Conservation (phyloP, 2,888 invertebrate species). For the Drosophila diplacantha region DNA sequence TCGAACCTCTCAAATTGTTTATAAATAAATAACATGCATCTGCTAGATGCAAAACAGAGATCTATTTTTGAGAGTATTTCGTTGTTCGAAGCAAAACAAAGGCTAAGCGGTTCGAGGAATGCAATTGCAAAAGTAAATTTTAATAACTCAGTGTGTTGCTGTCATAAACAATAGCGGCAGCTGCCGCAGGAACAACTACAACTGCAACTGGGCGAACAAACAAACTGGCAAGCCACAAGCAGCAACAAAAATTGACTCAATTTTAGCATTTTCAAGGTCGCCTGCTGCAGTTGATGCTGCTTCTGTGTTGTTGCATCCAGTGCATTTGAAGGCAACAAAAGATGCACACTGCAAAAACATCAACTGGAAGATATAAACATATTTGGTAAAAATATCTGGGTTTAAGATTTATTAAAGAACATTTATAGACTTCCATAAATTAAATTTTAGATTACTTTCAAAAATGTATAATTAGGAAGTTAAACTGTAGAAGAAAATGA, state of each 20-base stretch:
- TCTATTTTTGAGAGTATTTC: slow-evolving; percentile 27
- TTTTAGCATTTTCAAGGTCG: slow-evolving; percentile 63
- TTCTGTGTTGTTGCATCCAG: slow-evolving; percentile 15
- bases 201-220: slow-evolving; percentile 21
- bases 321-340: slow-evolving; percentile 7
- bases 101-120: slow-evolving; percentile 43
- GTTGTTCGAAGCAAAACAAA: slow-evolving; percentile 33
- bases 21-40: slow-evolving; percentile 37
- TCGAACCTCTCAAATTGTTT: slow-evolving; percentile 32
- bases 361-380: background rate
- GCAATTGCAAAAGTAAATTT: slow-evolving; percentile 55
- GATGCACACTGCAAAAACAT: slow-evolving; percentile 3
- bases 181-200: slow-evolving; percentile 6
- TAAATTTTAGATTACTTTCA: background rate
- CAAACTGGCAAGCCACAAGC: slow-evolving; percentile 13
- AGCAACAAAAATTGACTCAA: slow-evolving; percentile 56
- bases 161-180: slow-evolving; percentile 43
- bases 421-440: background rate
- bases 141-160: slow-evolving; percentile 53
- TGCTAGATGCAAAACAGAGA: slow-evolving; percentile 55
- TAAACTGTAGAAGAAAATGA: background rate
- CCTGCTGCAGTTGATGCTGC: slow-evolving; percentile 18
- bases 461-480: fast-evolving
- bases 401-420: too few species aligned
- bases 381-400: background rate